phyloP scores from a whole-genome alignment of 2,797 vertebrate genomes.

The Sebastes cheni region DNA sequence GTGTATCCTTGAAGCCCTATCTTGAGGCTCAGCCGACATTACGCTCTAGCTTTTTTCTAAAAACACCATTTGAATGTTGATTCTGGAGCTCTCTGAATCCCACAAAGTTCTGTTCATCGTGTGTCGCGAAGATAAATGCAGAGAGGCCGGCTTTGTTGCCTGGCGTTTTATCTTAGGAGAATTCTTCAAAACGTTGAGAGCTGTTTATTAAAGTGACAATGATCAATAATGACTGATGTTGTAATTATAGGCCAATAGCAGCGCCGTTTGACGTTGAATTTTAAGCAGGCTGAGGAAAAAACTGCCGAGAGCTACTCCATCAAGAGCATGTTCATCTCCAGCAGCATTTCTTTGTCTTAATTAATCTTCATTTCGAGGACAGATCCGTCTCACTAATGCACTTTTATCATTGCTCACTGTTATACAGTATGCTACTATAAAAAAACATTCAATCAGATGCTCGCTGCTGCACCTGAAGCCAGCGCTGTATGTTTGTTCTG shows the following conservation, averaged over 20 bases:
- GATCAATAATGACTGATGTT: slow-evolving; percentile 83
- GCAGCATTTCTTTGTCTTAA: slow-evolving; percentile 58
- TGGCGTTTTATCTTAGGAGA: slow-evolving; percentile 51
- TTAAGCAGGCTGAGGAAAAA: slow-evolving; percentile 57
- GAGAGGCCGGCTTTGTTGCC: slow-evolving; percentile 45
- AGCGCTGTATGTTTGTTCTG: slow-evolving; percentile 34
- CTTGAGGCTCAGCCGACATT: slow-evolving; percentile 42
- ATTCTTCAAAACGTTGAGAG: slow-evolving; percentile 72
- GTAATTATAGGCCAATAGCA: slow-evolving; percentile 74
- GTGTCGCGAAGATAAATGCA: slow-evolving; percentile 51
- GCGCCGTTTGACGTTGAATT: slow-evolving; percentile 63
- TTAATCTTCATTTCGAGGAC: slow-evolving; percentile 73
- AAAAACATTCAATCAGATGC: slow-evolving; percentile 8
- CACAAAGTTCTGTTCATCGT: slow-evolving; percentile 22
- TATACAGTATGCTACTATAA: slow-evolving; percentile 5
- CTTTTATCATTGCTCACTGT: slow-evolving; percentile 65
- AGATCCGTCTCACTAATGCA: slow-evolving; percentile 61
- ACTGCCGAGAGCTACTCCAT: slow-evolving; percentile 58
- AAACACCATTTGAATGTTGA: slow-evolving; percentile 48
- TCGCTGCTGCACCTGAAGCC: slow-evolving; percentile 48
- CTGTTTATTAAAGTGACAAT: slow-evolving; percentile 79
- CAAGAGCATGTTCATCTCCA: slow-evolving; percentile 51
- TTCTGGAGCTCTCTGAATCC: slow-evolving; percentile 4
- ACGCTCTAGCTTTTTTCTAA: slow-evolving; percentile 9
- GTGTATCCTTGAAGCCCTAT: slow-evolving; percentile 55